A percentile compares a stretch with the other conserved stretches of the same genome.
Conservation (phyloP, 2,113 vertebrate species). For the Panthera uncia region DNA sequence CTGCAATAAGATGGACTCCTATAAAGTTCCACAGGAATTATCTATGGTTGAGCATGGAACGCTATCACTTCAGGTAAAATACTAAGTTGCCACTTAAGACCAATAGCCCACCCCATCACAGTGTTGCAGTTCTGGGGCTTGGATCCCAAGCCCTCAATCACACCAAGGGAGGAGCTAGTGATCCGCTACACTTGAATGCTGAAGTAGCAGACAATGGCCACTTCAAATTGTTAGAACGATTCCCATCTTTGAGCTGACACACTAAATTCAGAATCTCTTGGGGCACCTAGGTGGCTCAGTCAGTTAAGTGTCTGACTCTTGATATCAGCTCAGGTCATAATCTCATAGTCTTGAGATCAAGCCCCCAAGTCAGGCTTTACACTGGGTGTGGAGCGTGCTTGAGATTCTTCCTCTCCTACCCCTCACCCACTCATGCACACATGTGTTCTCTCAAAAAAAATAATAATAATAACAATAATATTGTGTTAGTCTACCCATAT, state of each 20-base stretch:
- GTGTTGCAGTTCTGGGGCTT: neutral
- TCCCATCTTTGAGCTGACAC: neutral
- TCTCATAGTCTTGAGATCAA: no score
- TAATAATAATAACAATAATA: no score
- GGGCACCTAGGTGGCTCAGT: no score
- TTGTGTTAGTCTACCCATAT: neutral
- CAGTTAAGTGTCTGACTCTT: no score
- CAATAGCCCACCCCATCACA: neutral
- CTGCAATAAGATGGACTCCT: neutral
- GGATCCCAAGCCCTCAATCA: neutral
- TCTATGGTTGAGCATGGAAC: neutral
- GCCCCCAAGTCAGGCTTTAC: no score
- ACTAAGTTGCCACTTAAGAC: neutral
- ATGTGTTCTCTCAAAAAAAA: no score
- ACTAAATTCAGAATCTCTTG: neutral
- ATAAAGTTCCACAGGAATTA: neutral
- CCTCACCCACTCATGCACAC: no score
- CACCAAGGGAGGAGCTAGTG: neutral
- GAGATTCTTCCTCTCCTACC: no score
- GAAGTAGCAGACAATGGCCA: neutral
- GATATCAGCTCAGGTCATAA: no score
- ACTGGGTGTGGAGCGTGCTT: no score
- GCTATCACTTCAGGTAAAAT: neutral
- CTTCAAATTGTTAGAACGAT: neutral
- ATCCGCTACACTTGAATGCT: neutral